Evolutionary conservation across 37 sponge, comb jelly and placozoan species (phyloP).

Genomic region (Haliclona indistincta): DNA sequence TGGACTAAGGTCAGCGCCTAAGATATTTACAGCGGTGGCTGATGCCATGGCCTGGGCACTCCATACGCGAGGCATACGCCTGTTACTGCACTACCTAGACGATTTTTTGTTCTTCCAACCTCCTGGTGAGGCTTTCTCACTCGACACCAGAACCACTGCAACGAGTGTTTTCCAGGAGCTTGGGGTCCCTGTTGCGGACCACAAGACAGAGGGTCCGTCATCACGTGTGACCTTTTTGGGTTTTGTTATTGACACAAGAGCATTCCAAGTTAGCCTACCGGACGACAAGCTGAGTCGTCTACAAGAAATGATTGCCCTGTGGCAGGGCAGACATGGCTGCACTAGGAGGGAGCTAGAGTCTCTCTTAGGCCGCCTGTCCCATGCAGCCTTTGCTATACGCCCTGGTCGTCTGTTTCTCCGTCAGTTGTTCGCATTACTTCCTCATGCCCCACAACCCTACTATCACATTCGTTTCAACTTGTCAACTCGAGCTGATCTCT

Average conservation of each 20-base stretch:
- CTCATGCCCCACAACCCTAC: background rate
- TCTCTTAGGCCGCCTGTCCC: conserved; percentile 3
- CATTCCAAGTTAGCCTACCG: background rate
- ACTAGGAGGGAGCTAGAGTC: conserved; percentile 2
- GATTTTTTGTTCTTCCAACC: conserved; percentile 4
- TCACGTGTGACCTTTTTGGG: conserved; percentile 5
- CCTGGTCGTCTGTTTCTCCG: background rate
- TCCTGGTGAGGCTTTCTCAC: background rate
- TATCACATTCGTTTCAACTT: background rate
- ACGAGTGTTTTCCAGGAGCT: background rate
- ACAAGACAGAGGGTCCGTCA: conserved; percentile 7
- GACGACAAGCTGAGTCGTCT: background rate
- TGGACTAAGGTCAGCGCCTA: background rate
- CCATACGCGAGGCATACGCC: background rate
- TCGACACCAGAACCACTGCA: background rate
- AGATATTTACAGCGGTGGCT: conserved; percentile 9
- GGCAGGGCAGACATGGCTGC: background rate
- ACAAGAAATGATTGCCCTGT: background rate
- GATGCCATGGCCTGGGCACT: conserved; percentile 16
- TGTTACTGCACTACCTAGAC: conserved; percentile 9
- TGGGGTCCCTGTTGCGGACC: background rate
- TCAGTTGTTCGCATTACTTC: background rate
- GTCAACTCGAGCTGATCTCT: background rate
- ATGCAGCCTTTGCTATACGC: background rate
- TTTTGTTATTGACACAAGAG: background rate